Evolutionary conservation across 2,888 invertebrate genomes (phyloP), one percentile per base, ranked within the genome.

Genomic region (Dryobotodes eremita): DNA sequence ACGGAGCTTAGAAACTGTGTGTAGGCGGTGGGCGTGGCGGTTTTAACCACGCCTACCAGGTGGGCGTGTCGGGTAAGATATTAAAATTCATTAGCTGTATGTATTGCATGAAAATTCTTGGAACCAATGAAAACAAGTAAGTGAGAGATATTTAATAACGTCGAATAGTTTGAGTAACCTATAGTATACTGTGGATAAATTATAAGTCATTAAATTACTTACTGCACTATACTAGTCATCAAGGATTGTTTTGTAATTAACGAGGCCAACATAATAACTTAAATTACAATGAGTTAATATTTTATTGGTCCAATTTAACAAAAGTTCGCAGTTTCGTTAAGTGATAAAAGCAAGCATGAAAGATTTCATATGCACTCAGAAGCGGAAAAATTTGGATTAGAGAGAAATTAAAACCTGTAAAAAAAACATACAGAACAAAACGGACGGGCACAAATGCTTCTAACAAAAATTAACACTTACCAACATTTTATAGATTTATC

Each of bases 21-120:
- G 92, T 92, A 94, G 94, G 95, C 93, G 92, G 92, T 95, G 85
- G 97, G 97, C 97, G 97, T 97, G 94, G 85, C 73, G 70, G 26
- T 77, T 72, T 73, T 64, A 75, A 91, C 91, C 96, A 97, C 97
- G 96, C 97, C 97, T 90, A 84, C 8, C 61, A 42, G 55, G 64
- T 92, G 87, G 96, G 96, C 96, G 96, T 96, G 95, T 87, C 87
- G 69, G 68, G 62, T 36, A 79, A 83, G 79, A 84, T 83, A 89
- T 91, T 91, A 89, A 91, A 91, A 91, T 88, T 90, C 80, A 89
- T 88, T 88, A 79, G 71, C 81, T 85, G 80, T 84, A 86, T 88
- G 77, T 85, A 84, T 83, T 80, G 72, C 69, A 75, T 73, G 36
- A 80, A 79, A 73, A 77, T 69, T 65, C 26, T 79, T 50, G 61